Conservation (phyloP, 2,888 invertebrate genomes). For the Hypena proboscidalis region DNA sequence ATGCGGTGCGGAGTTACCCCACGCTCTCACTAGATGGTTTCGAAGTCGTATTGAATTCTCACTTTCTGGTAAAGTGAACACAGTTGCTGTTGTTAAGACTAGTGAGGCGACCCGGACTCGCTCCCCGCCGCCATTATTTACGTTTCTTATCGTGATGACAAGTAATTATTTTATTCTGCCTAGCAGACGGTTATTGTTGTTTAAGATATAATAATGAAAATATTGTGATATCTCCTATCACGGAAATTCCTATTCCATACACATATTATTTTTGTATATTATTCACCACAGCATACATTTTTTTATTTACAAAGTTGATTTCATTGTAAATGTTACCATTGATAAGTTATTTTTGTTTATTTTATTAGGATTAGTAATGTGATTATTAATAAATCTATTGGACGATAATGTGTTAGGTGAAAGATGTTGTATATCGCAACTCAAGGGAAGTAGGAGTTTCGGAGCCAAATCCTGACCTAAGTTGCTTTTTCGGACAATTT, state of each 20-base stretch:
- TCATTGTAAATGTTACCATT: slow-evolving; percentile 84
- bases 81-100: slow-evolving; percentile 5
- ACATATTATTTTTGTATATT: slow-evolving; percentile 79
- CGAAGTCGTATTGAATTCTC: background rate
- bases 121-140: slow-evolving; percentile 46
- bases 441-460: slow-evolving; percentile 38
- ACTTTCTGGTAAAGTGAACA: slow-evolving; percentile 7
- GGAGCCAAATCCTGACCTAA: slow-evolving; percentile 59
- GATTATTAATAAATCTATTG: slow-evolving; percentile 46
- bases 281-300: slow-evolving; percentile 65
- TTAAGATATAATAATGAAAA: slow-evolving; percentile 64
- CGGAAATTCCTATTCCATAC: slow-evolving; percentile 81
- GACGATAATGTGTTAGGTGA: slow-evolving; percentile 32
- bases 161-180: slow-evolving; percentile 58
- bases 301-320: slow-evolving; percentile 66
- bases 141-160: slow-evolving; percentile 63
- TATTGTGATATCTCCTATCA: slow-evolving; percentile 80
- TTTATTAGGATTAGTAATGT: slow-evolving; percentile 48
- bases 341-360: slow-evolving; percentile 77
- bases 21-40: background rate
- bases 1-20: slow-evolving; percentile 28
- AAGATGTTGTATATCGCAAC: slow-evolving; percentile 28
- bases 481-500: slow-evolving; percentile 49
- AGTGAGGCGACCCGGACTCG: slow-evolving; percentile 9
- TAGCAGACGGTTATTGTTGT: slow-evolving; percentile 61